These are phyloP conservation scores for Cybosia mesomella DNA, from an alignment of 2,888 invertebrate species.

Conservation along the genomic window DNA sequence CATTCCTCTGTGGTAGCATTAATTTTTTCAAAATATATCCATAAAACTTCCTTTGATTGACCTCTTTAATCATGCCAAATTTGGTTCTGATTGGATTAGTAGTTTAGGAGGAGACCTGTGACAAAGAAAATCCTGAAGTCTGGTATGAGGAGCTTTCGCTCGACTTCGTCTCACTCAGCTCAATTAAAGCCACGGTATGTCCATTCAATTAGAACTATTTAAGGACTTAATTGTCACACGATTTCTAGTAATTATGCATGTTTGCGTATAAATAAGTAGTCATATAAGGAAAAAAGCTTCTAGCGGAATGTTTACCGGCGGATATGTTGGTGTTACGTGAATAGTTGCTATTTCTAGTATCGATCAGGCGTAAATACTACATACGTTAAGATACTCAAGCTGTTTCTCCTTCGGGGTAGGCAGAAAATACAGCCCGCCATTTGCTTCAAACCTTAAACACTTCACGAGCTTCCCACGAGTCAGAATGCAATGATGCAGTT, in stretches of 20 bases:
- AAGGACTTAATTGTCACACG: not conserved
- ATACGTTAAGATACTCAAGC: not conserved
- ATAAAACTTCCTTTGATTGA: too few relatives aligned
- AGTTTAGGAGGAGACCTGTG: too few relatives aligned
- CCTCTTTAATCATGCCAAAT: too few relatives aligned
- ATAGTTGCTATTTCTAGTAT: slow-evolving; percentile 1
- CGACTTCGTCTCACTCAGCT: too few relatives aligned
- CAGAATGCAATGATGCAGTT: too few relatives aligned
- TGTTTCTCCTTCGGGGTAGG: not conserved
- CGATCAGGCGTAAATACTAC: not conserved
- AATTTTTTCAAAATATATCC: too few relatives aligned
- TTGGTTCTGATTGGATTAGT: too few relatives aligned
- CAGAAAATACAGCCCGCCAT: not conserved
- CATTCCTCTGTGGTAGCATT: too few relatives aligned
- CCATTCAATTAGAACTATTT: slow-evolving; percentile 8
- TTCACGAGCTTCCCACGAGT: not conserved
- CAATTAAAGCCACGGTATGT: not conserved
- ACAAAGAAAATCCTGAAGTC: too few relatives aligned
- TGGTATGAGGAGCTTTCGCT: too few relatives aligned
- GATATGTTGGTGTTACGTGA: not conserved
- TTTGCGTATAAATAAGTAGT: not conserved
- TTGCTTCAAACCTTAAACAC: not conserved
- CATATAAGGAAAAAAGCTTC: slow-evolving; percentile 1
- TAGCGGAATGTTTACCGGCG: not conserved
- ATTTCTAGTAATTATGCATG: slow-evolving; percentile 2